Evolutionary conservation across 2,113 vertebrate genomes (phyloP), one percentile per base, ranked within the genome.

Genomic region (Beaufortia kweichowensis): DNA sequence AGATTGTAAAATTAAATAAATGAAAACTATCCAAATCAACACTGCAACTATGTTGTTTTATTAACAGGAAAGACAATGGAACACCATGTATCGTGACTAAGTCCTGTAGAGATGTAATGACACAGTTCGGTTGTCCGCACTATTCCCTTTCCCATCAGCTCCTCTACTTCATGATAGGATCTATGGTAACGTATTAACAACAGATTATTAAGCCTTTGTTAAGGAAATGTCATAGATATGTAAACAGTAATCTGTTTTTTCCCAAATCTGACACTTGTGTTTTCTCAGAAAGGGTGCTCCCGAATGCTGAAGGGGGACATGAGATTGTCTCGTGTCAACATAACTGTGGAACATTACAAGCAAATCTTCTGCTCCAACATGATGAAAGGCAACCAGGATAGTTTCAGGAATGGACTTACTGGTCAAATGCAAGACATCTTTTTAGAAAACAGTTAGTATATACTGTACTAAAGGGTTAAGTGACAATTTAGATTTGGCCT

Each of bases 101-200:
- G 48, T 83, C 85, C 65, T 96, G 94, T 57, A 82, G 84, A 31
- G 90, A 88, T 50, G 86, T 91, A 43, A 94, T 95, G 94, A 95
- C 93, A 0, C 86, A 64, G 0, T 87, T 91, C 0, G 89, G 91
- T 15, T 94, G 93, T 81, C 89, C 86, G 0, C 84, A 89, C 79
- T 96, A 96, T 64, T 88, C 85, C 0, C 84, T 96, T 33, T 95
- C 94, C 26, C 94, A 96, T 82, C 94, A 96, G 86, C 89, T 95
- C 73, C 91, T 96, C 43, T 95, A 94, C 89, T 95, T 95, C 84
- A 90, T 95, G 84, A 88, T 90, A 0, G 94, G 93, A 19, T 85
- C 86, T 17, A 90, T 93, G 92, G 94, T 95, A 82, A 86, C 80
- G 48, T 64, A 59, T 61, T 28, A 59, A 17, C 26, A 6, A 29